Evolutionary conservation across 30 jellyfish, hydroid and myxozoan species (phyloP).

Genomic region (Cassiopea andromeda): DNA sequence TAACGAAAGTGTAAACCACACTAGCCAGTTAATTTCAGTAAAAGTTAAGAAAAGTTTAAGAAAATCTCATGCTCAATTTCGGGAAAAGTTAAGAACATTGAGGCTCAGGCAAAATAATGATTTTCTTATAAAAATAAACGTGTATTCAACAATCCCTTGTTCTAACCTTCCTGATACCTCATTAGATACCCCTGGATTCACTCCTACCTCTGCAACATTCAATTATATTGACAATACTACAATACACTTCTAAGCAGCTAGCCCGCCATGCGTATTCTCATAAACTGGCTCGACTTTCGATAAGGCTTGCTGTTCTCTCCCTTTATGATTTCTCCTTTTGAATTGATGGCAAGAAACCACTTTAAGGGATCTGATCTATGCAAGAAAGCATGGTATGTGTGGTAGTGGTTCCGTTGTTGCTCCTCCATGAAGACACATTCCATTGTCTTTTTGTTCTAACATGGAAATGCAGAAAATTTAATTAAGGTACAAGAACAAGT

Average conservation of each 20-base stretch:
- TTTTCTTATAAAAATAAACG: too few relatives aligned
- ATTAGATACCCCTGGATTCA: too few relatives aligned
- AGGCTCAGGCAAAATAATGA: too few relatives aligned
- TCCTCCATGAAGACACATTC: slow-evolving; percentile 66
- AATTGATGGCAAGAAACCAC: slow-evolving; percentile 55
- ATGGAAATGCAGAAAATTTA: background rate
- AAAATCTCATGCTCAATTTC: too few relatives aligned
- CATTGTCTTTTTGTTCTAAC: slow-evolving; percentile 10
- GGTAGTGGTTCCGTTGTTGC: slow-evolving; percentile 6
- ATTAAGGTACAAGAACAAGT: background rate
- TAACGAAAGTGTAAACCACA: too few relatives aligned
- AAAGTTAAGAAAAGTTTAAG: too few relatives aligned
- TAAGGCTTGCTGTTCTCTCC: slow-evolving; percentile 25
- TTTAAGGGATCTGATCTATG: slow-evolving; percentile 10
- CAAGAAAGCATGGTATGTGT: slow-evolving; percentile 47
- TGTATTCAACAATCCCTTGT: too few relatives aligned
- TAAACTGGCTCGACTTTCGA: slow-evolving; percentile 49
- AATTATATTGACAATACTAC: background rate
- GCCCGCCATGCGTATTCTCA: background rate
- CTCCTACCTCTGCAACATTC: background rate
- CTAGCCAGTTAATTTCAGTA: too few relatives aligned
- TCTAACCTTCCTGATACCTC: too few relatives aligned
- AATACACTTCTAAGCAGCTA: background rate
- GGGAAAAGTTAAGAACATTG: too few relatives aligned
- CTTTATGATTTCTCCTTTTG: slow-evolving; percentile 20